phyloP scores from a whole-genome alignment of 2,113 vertebrate species.

The Atractosteus spatula region DNA sequence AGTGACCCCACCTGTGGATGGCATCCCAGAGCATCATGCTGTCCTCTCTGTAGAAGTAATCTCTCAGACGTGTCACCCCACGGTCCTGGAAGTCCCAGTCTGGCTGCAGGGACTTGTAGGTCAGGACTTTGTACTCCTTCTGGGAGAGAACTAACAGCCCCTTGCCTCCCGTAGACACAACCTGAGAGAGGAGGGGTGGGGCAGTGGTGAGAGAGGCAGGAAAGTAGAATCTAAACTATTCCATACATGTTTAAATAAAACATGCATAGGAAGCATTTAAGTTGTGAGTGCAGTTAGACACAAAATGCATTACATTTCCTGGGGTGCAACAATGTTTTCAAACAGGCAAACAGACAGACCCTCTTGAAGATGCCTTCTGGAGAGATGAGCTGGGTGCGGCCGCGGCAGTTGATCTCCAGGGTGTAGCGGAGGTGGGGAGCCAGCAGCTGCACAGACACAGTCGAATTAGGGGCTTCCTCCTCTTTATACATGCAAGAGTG shows the following conservation, averaged over 20 bases:
- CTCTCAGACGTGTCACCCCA: constrained; percentile 40
- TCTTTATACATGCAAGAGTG: too few relatives aligned
- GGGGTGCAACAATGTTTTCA: too few relatives aligned
- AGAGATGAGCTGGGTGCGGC: constrained; percentile 60
- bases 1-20: constrained; percentile 47
- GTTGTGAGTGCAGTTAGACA: too few relatives aligned
- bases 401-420: constrained; percentile 67
- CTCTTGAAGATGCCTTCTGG: constrained; percentile 59
- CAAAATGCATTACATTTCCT: not conserved
- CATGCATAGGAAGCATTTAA: too few relatives aligned
- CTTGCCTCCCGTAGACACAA: constrained; percentile 53
- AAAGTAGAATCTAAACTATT: not conserved
- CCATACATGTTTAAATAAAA: too few relatives aligned
- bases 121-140: constrained; percentile 56
- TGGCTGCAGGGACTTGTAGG: constrained; percentile 62
- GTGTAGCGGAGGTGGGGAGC: constrained; percentile 64
- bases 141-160: constrained; percentile 54
- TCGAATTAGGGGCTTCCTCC: not conserved
- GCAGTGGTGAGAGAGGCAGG: not conserved
- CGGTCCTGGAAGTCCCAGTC: constrained; percentile 45
- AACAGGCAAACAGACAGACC: constrained; percentile 32
- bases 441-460: constrained; percentile 50
- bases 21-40: constrained; percentile 57
- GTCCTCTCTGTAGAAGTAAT: constrained; percentile 60
- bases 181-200: constrained; percentile 34